phyloP scores from a whole-genome alignment of 1,140 invertebrate genomes.

The Bicyclus anynana region DNA sequence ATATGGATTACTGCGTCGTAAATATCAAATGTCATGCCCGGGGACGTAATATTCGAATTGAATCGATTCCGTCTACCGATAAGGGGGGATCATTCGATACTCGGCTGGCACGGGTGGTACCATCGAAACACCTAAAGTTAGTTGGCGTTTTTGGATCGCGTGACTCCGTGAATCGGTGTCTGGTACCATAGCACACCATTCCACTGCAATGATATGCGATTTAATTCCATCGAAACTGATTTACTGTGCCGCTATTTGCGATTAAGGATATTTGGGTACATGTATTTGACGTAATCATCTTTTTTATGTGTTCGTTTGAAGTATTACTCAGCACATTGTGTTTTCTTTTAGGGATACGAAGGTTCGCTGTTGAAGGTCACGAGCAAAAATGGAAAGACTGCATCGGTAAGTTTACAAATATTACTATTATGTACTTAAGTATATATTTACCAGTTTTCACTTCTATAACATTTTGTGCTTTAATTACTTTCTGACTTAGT shows the following conservation, averaged over 20 bases:
- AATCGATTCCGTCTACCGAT: conserved; percentile 69
- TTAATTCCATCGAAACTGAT: conserved; percentile 41
- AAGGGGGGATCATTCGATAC: conserved; percentile 63
- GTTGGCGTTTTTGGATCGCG: conserved; percentile 56
- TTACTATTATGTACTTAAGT: not conserved
- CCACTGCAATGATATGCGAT: conserved; percentile 34
- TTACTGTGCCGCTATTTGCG: conserved; percentile 42
- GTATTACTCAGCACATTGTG: conserved; percentile 19
- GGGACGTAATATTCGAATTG: conserved; percentile 70
- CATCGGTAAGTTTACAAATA: conserved; percentile 89
- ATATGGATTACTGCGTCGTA: conserved; percentile 66
- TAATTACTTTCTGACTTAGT: no score
- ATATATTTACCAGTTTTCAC: no score
- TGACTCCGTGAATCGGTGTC: conserved; percentile 39
- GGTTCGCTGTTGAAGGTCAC: conserved; percentile 99
- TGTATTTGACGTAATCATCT: not conserved
- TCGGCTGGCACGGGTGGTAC: conserved; percentile 63
- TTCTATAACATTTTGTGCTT: no score
- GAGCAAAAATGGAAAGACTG: conserved; percentile 99
- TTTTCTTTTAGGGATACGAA: conserved; percentile 94
- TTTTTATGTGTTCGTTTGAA: not conserved
- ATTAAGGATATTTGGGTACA: conserved; percentile 17
- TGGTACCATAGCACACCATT: conserved; percentile 50
- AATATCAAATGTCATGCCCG: conserved; percentile 71
- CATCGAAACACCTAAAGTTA: conserved; percentile 54